phyloP scores from a whole-genome alignment of 2,888 invertebrate species.

The Conops quadrifasciatus region DNA sequence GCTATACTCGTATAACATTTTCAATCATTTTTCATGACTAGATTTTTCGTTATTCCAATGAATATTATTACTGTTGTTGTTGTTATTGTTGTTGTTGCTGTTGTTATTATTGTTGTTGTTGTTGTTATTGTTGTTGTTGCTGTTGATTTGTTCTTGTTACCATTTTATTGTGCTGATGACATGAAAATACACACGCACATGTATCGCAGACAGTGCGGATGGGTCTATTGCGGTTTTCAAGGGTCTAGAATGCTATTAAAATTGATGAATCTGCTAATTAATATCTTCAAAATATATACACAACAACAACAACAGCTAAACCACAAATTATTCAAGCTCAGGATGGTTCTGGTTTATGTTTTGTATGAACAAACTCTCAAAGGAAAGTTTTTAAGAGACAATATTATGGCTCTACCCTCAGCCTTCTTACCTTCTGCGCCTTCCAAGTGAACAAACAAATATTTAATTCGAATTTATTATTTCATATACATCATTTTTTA shows the following conservation, averaged over 20 bases:
- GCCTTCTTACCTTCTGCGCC: neutral
- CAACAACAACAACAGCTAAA: constrained; percentile 1
- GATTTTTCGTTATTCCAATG: neutral
- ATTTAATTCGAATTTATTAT: constrained; percentile 5
- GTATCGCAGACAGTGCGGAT: too few relatives aligned
- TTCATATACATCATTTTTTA: constrained; percentile 7
- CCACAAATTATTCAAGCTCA: too few relatives aligned
- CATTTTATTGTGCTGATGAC: neutral
- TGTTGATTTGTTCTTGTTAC: neutral
- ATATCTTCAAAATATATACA: constrained; percentile 47
- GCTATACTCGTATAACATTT: neutral
- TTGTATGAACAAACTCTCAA: neutral
- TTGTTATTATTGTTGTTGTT: constrained; percentile 1
- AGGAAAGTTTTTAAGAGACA: neutral
- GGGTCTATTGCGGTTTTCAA: constrained; percentile 45
- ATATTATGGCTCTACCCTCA: too few relatives aligned
- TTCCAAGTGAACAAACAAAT: constrained; percentile 15
- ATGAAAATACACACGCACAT: too few relatives aligned
- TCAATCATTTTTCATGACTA: constrained; percentile 23
- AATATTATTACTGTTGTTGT: constrained; percentile 3
- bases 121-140: constrained; percentile 15
- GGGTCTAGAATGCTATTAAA: constrained; percentile 58
- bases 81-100: constrained; percentile 10
- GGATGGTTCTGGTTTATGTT: constrained; percentile 33
- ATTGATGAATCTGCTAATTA: constrained; percentile 64